These are phyloP conservation scores for Neodiprion fabricii DNA, from an alignment of 1,140 invertebrate genomes.

Conservation along the genomic window DNA sequence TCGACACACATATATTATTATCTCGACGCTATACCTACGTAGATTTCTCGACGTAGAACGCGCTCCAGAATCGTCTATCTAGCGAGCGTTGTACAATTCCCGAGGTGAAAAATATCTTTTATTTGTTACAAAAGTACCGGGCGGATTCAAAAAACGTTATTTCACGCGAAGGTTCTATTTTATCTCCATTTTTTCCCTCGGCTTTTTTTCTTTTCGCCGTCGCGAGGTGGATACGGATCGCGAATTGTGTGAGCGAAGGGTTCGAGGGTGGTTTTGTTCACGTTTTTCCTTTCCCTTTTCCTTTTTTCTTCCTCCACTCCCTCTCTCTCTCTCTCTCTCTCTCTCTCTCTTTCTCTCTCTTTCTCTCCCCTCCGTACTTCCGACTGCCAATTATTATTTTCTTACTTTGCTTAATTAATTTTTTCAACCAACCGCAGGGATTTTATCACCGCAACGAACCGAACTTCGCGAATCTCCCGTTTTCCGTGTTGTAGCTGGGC, in stretches of 20 bases:
- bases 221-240: too few species aligned
- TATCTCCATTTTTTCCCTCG: neutral
- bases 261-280: conserved; percentile 21
- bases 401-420: neutral
- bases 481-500: neutral
- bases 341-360: neutral
- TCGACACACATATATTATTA: too few species aligned
- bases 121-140: too few species aligned
- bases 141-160: too few species aligned
- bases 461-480: neutral
- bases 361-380: neutral
- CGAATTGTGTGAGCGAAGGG: too few species aligned
- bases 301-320: conserved; percentile 4
- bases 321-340: neutral
- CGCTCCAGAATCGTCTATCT: too few species aligned
- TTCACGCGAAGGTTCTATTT: too few species aligned
- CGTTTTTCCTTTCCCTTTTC: conserved; percentile 19
- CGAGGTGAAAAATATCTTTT: too few species aligned
- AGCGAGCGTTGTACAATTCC: too few species aligned
- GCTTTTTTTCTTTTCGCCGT: neutral
- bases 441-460: neutral
- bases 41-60: too few species aligned
- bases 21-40: too few species aligned
- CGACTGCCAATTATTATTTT: neutral
- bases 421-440: neutral